phyloP scores from a whole-genome alignment of 2,888 invertebrate species.

The Tetanocera ferruginea region DNA sequence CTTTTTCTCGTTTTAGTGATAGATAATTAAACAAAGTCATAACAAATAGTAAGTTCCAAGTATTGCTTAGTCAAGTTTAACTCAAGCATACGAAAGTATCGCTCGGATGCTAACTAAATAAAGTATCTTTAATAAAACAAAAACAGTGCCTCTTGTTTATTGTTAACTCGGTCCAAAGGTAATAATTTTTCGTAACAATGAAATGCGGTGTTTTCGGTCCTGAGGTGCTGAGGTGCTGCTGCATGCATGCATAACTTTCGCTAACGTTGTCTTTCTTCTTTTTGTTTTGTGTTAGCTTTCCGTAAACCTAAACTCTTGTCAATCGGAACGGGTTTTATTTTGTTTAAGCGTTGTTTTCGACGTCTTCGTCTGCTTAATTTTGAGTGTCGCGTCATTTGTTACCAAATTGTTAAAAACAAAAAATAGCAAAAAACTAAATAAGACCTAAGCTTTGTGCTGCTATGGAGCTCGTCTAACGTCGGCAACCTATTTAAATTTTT shows the following conservation, averaged over 20 bases:
- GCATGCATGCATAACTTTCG: neutral
- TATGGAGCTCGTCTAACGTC: neutral
- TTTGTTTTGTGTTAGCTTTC: neutral
- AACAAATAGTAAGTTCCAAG: neutral
- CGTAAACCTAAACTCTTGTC: constrained; percentile 16
- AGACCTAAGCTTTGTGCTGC: neutral
- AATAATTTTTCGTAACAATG: neutral
- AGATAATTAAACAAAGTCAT: neutral
- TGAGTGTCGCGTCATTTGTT: neutral
- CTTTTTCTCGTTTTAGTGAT: neutral
- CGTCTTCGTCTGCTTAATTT: neutral
- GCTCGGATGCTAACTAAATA: neutral
- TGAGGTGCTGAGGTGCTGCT: neutral
- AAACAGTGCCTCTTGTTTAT: neutral
- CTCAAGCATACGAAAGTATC: neutral
- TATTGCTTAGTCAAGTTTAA: neutral
- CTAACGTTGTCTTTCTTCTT: neutral
- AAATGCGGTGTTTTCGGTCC: neutral
- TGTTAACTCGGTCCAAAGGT: neutral
- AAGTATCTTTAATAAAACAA: neutral
- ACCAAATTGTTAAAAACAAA: neutral
- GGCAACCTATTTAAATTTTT: neutral
- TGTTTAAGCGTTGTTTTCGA: neutral
- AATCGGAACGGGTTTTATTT: constrained; percentile 29
- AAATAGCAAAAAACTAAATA: neutral